Percentiles rank a stretch among this genome's conserved stretches.
These are phyloP conservation scores for Synanthedon andrenaeformis DNA, from an alignment of 2,888 invertebrate species.

Conservation along the genomic window DNA sequence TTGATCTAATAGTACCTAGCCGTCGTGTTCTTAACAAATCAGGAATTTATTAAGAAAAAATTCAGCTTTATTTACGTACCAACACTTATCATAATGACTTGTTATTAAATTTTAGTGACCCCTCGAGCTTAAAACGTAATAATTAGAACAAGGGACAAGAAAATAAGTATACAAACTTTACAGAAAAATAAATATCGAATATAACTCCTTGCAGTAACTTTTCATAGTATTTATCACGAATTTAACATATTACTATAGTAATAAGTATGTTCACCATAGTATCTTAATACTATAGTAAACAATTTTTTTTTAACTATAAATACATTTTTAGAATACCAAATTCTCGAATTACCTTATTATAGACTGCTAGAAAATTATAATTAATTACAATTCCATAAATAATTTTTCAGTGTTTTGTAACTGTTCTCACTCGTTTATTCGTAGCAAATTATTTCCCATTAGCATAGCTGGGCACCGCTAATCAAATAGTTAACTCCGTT, in stretches of 20 bases:
- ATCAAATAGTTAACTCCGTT: too few relatives aligned
- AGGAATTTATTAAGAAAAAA: too few relatives aligned
- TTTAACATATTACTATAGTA: slow-evolving; percentile 39
- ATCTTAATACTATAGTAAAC: slow-evolving; percentile 24
- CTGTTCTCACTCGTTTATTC: slow-evolving; percentile 20
- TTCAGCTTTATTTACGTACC: not conserved
- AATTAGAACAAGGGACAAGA: slow-evolving; percentile 20
- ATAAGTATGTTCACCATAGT: too few relatives aligned
- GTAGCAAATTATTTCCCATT: slow-evolving; percentile 6
- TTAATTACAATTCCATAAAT: slow-evolving; percentile 27
- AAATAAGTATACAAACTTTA: slow-evolving; percentile 25
- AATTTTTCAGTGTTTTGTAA: slow-evolving; percentile 25
- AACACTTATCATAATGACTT: not conserved
- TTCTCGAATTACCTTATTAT: slow-evolving; percentile 20
- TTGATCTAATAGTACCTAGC: too few relatives aligned
- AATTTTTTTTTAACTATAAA: slow-evolving; percentile 43
- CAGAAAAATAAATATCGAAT: slow-evolving; percentile 25
- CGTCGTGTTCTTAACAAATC: too few relatives aligned
- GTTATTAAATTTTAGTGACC: not conserved
- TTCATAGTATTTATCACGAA: slow-evolving; percentile 49
- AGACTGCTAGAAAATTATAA: slow-evolving; percentile 31
- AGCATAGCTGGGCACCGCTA: too few relatives aligned
- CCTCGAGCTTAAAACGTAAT: not conserved
- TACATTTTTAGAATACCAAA: slow-evolving; percentile 45
- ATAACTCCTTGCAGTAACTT: slow-evolving; percentile 43